Conservation (phyloP, 2,797 vertebrate genomes). For the Anableps anableps region DNA sequence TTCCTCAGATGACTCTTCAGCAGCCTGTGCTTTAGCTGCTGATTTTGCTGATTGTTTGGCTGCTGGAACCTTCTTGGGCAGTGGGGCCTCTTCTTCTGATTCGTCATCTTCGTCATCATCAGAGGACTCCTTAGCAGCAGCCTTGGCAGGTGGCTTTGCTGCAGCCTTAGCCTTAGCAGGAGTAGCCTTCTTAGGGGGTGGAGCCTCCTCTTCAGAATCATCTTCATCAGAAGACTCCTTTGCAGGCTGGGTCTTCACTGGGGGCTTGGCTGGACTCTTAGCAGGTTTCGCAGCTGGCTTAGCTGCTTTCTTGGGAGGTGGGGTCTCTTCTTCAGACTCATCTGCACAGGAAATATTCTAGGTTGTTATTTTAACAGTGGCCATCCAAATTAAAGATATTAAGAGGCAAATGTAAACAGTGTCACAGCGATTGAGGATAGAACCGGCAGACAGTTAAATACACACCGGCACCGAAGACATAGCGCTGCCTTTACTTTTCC, state of each 20-base stretch:
- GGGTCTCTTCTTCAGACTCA: constrained; percentile 76
- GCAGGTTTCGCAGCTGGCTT: constrained; percentile 62
- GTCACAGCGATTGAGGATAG: constrained; percentile 79
- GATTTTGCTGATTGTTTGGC: constrained; percentile 49
- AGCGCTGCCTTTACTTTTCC: constrained; percentile 75
- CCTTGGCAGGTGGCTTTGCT: constrained; percentile 41
- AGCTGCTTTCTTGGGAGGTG: constrained; percentile 56
- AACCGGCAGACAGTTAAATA: constrained; percentile 69
- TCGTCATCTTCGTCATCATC: constrained; percentile 31
- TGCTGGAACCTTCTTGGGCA: constrained; percentile 66
- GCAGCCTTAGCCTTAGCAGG: constrained; percentile 50
- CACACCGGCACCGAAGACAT: constrained; percentile 82
- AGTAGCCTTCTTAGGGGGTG: constrained; percentile 70
- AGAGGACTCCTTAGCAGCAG: constrained; percentile 57
- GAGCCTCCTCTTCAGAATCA: constrained; percentile 74
- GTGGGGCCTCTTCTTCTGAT: constrained; percentile 74
- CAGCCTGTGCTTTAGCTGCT: constrained; percentile 55
- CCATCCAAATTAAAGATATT: background rate
- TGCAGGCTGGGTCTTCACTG: constrained; percentile 62
- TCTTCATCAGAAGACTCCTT: constrained; percentile 65
- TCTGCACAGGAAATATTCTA: constrained; percentile 30
- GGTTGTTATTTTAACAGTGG: fast-evolving
- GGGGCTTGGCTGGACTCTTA: constrained; percentile 64
- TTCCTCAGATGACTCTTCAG: constrained; percentile 62
- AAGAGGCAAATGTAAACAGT: background rate